A percentile compares a stretch with the other conserved stretches of the same genome.
Evolutionary conservation across 2,888 invertebrate species (phyloP).

Genomic region (Sisyra nigra): DNA sequence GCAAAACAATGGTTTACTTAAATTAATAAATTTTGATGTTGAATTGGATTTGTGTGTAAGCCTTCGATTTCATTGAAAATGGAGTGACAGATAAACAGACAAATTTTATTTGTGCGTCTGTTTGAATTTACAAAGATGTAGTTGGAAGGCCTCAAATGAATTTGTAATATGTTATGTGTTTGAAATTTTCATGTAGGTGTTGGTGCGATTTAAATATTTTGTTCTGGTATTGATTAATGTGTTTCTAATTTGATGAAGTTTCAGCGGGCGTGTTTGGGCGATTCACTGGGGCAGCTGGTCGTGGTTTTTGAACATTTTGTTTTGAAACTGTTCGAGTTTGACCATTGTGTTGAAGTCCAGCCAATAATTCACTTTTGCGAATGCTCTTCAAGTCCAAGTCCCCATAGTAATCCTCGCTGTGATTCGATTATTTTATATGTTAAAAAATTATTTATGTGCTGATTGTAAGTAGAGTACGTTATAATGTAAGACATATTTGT

Average conservation of each 20-base stretch:
- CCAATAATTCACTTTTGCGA: slow-evolving; percentile 82
- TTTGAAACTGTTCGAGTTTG: slow-evolving; percentile 31
- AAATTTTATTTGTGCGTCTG: too few relatives aligned
- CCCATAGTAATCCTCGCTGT: slow-evolving; percentile 94
- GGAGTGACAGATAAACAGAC: too few relatives aligned
- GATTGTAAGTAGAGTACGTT: background rate
- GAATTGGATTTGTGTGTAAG: too few relatives aligned
- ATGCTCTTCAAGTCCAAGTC: slow-evolving; percentile 89
- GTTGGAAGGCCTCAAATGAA: background rate
- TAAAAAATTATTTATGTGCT: slow-evolving; percentile 3
- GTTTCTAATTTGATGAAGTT: slow-evolving; percentile 22
- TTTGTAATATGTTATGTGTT: background rate
- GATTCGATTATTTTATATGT: slow-evolving; percentile 23
- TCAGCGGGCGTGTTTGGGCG: slow-evolving; percentile 21
- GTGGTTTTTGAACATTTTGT: slow-evolving; percentile 25
- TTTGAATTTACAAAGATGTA: background rate
- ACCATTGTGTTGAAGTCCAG: slow-evolving; percentile 54
- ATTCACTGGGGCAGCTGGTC: slow-evolving; percentile 24
- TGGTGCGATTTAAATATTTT: background rate
- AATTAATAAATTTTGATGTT: too few relatives aligned
- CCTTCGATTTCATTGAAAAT: too few relatives aligned
- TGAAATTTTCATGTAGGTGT: slow-evolving; percentile 1
- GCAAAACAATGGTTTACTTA: too few relatives aligned
- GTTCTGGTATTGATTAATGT: background rate
- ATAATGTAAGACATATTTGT: background rate